phyloP scores from a whole-genome alignment of 30 jellyfish, hydroid and myxozoan genomes.

The Chrysaora quinquecirrha region DNA sequence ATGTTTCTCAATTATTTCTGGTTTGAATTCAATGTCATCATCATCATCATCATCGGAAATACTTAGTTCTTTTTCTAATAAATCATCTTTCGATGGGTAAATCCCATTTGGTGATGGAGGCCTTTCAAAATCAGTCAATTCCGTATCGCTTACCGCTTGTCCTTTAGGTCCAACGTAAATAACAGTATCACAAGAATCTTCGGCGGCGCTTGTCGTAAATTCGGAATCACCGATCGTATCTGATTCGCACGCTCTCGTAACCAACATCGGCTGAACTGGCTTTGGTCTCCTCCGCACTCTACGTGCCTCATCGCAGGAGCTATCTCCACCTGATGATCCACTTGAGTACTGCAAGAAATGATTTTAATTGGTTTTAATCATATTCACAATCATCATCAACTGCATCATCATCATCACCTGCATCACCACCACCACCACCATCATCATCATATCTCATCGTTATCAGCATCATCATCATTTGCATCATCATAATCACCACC shows the following conservation, averaged over 20 bases:
- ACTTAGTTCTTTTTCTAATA: background rate
- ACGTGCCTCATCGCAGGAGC: constrained; percentile 93
- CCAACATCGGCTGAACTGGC: constrained; percentile 93
- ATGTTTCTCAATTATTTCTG: constrained; percentile 45
- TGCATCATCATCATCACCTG: background rate
- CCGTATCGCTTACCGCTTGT: constrained; percentile 83
- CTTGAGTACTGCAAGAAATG: constrained; percentile 71
- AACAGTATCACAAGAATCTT: constrained; percentile 97
- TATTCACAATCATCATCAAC: background rate
- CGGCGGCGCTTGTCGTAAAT: constrained; percentile 97
- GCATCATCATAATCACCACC: no score
- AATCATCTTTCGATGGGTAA: background rate
- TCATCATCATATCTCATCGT: background rate
- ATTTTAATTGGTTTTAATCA: no score
- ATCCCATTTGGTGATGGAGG: constrained; percentile 70
- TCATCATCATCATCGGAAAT: background rate
- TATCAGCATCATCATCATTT: no score
- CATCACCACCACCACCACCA: background rate
- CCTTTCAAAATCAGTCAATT: constrained; percentile 89
- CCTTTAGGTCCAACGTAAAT: constrained; percentile 90
- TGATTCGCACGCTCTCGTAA: constrained; percentile 93
- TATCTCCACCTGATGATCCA: constrained; percentile 97
- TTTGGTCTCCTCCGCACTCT: constrained; percentile 78
- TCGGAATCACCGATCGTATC: constrained; percentile 90
- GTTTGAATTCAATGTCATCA: constrained; percentile 4